Conservation (phyloP, 2,113 vertebrate genomes). For the Prionailurus bengalensis region DNA sequence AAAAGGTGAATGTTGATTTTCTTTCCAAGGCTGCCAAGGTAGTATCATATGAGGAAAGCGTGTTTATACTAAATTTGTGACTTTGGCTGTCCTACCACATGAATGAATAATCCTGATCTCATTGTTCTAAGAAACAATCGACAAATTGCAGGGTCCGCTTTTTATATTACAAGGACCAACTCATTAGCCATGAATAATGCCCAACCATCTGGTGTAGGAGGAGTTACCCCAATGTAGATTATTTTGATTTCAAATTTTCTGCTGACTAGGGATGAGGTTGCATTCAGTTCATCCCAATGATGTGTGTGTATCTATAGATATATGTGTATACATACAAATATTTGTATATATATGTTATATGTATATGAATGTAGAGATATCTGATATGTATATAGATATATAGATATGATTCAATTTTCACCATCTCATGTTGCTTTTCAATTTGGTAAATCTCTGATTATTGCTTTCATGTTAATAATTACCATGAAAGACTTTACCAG, state of each 20-base stretch:
- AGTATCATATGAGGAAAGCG: neutral
- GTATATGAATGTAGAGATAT: neutral
- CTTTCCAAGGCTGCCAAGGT: neutral
- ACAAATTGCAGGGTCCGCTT: neutral
- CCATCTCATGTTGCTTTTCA: neutral
- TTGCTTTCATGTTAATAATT: neutral
- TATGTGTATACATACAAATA: neutral
- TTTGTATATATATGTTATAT: neutral
- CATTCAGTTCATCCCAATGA: neutral
- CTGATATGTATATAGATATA: neutral
- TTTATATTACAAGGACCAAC: neutral
- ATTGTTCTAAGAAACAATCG: neutral
- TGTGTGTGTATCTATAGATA: neutral
- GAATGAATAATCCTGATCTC: neutral
- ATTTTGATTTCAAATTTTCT: neutral
- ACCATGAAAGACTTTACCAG: neutral
- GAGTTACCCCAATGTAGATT: neutral
- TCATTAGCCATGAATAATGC: neutral
- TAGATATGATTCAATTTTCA: neutral
- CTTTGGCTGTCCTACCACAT: neutral
- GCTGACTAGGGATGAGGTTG: neutral
- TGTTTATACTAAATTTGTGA: neutral
- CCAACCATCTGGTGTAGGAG: neutral
- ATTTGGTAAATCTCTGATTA: neutral
- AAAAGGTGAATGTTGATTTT: neutral